phyloP scores from a whole-genome alignment of 2,888 invertebrate genomes.

The Drymonia ruficornis region DNA sequence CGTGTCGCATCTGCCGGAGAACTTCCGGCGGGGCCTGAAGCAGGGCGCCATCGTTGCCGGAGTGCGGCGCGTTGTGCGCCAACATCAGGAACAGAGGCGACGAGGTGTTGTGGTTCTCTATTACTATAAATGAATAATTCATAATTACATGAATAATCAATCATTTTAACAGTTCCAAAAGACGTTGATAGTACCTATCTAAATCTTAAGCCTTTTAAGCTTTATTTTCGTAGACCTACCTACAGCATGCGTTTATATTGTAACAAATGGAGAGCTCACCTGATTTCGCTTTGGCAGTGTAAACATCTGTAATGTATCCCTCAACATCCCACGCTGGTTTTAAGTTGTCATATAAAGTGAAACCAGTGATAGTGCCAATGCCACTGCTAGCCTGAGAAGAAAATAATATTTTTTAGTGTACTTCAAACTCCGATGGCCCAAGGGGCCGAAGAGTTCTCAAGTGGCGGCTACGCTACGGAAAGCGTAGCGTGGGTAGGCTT shows the following conservation, averaged over 20 bases:
- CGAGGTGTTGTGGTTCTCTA: constrained; percentile 81
- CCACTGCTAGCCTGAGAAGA: constrained; percentile 44
- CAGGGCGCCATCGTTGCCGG: constrained; percentile 88
- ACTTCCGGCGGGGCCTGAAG: constrained; percentile 90
- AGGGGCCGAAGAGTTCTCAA: too few relatives aligned
- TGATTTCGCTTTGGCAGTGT: constrained; percentile 86
- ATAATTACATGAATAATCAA: too few relatives aligned
- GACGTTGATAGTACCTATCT: too few relatives aligned
- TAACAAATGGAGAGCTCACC: constrained; percentile 47
- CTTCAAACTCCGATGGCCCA: too few relatives aligned
- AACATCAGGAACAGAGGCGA: constrained; percentile 92
- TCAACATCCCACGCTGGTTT: constrained; percentile 83
- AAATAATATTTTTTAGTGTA: neutral
- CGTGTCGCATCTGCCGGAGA: constrained; percentile 88
- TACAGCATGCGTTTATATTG: too few relatives aligned
- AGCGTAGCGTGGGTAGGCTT: too few relatives aligned
- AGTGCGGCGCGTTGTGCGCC: constrained; percentile 92
- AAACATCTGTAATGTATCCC: constrained; percentile 89
- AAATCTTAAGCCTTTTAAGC: too few relatives aligned
- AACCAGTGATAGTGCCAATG: too few relatives aligned
- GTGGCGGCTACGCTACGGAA: too few relatives aligned
- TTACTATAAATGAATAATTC: constrained; percentile 69
- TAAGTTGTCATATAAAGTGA: constrained; percentile 79
- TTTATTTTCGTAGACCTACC: neutral
- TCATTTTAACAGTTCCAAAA: too few relatives aligned